Conservation (phyloP, 2,797 vertebrate species). For the Rhincodon typus region DNA sequence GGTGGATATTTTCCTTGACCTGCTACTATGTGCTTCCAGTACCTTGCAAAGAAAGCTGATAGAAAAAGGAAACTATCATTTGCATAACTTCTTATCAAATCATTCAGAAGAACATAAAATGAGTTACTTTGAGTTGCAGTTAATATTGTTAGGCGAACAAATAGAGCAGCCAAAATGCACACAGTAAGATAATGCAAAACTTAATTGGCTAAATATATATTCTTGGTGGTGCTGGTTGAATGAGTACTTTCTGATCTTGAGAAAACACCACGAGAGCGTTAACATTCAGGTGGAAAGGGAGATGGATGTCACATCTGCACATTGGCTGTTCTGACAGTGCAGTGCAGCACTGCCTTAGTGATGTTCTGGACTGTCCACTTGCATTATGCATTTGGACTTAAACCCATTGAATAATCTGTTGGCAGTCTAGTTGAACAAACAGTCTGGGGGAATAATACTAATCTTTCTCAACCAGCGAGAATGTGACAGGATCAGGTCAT, state of each 20-base stretch:
- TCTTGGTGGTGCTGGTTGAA: background rate
- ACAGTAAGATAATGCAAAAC: background rate
- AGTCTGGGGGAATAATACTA: background rate
- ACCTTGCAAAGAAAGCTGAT: background rate
- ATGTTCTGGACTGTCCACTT: background rate
- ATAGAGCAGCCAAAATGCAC: background rate
- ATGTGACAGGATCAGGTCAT: background rate
- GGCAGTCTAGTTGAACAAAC: background rate
- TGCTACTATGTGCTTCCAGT: background rate
- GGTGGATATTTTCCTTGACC: background rate
- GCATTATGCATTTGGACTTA: background rate
- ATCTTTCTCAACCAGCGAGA: background rate
- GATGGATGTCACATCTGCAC: no score
- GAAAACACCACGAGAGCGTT: no score
- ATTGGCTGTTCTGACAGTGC: no score
- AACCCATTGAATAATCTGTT: background rate
- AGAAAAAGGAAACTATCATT: background rate
- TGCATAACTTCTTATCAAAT: background rate
- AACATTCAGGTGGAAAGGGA: no score
- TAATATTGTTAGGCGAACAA: background rate
- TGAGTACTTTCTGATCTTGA: background rate
- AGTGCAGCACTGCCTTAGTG: background rate
- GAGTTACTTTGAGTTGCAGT: background rate
- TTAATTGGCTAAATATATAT: no score
- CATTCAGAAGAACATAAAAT: background rate